Evolutionary conservation across 2,797 vertebrate species (phyloP).

Genomic region (Merluccius polli): DNA sequence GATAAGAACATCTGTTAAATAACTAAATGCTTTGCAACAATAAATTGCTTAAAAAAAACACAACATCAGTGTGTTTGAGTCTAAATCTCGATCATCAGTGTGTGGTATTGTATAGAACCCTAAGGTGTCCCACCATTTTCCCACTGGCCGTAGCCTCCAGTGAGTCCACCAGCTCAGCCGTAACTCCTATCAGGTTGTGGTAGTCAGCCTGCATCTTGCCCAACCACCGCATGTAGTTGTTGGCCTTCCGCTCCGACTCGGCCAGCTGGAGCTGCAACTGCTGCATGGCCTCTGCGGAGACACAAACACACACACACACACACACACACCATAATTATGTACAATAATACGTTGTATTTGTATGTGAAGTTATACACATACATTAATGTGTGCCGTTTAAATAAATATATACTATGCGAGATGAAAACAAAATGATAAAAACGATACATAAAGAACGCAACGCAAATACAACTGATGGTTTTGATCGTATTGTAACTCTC

Average conservation of each 20-base stretch:
- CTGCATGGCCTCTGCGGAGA: conserved; percentile 58
- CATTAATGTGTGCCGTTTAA: no score
- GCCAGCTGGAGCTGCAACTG: conserved; percentile 81
- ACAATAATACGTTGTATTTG: background rate
- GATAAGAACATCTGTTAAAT: background rate
- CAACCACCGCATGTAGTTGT: conserved; percentile 75
- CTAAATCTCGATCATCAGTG: background rate
- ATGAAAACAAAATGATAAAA: background rate
- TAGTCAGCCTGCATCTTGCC: conserved; percentile 85
- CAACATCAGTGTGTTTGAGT: background rate
- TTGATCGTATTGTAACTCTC: background rate
- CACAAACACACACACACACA: conserved; percentile 23
- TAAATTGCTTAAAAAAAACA: background rate
- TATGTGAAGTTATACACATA: background rate
- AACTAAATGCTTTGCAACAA: background rate
- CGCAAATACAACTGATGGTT: background rate
- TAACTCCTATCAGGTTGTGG: conserved; percentile 86
- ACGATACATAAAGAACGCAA: background rate
- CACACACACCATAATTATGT: background rate
- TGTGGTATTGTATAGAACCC: background rate
- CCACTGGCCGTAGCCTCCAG: conserved; percentile 88
- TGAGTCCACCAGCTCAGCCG: conserved; percentile 91
- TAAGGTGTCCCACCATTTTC: conserved; percentile 81
- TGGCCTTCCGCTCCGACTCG: conserved; percentile 77
- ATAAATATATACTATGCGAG: background rate